These are phyloP conservation scores for Lepisosteus oculatus DNA, from an alignment of 2,113 vertebrate species.

Conservation along the genomic window DNA sequence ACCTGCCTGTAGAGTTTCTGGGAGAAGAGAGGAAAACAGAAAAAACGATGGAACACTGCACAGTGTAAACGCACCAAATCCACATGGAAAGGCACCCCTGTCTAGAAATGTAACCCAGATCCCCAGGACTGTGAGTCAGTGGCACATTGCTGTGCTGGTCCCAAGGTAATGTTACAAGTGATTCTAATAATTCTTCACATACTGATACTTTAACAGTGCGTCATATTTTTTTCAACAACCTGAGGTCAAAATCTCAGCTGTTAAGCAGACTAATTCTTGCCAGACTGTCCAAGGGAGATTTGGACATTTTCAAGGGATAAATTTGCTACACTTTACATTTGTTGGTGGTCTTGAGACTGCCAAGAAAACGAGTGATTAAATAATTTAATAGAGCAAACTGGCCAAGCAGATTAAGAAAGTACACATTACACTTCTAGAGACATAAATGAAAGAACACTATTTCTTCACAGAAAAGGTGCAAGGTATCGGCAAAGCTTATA, in stretches of 20 bases:
- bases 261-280: no score
- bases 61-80: slow-evolving; percentile 40
- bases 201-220: no score
- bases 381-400: slow-evolving; percentile 4
- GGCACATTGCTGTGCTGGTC: no score
- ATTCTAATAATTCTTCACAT: no score
- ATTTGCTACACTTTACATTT: neutral
- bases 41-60: slow-evolving; percentile 23
- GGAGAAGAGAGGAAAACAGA: neutral
- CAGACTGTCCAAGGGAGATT: no score
- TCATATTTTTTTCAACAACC: no score
- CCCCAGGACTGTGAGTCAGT: no score
- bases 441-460: neutral
- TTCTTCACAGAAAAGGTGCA: neutral
- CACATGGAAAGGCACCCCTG: no score
- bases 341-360: neutral
- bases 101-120: no score
- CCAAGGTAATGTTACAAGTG: no score
- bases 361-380: slow-evolving; percentile 1
- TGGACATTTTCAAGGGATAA: neutral
- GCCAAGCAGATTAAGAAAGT: slow-evolving; percentile 7
- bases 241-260: no score
- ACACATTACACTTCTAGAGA: neutral
- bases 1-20: no score
- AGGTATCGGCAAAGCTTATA: neutral